Conservation (phyloP, 1,140 invertebrate genomes). For the Philopotamus ludificatus region DNA sequence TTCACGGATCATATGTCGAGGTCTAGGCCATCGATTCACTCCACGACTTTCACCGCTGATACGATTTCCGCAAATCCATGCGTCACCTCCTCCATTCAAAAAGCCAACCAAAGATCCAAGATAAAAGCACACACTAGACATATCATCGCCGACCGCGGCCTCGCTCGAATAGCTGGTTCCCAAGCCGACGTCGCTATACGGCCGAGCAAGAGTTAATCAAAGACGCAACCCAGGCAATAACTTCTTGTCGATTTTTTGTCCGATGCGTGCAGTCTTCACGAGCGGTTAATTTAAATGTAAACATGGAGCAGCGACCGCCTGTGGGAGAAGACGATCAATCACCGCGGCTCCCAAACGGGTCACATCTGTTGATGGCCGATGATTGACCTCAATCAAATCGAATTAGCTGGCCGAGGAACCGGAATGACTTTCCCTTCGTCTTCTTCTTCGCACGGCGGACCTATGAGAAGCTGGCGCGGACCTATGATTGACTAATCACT, state of each 20-base stretch:
- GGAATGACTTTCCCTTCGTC: conserved; percentile 20
- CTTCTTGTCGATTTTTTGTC: not conserved
- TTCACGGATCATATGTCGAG: no score
- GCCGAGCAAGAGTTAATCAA: not conserved
- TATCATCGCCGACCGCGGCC: no score
- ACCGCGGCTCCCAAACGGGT: conserved; percentile 12
- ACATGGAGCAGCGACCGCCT: not conserved
- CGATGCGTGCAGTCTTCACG: not conserved
- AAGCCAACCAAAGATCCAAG: no score
- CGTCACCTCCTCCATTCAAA: no score
- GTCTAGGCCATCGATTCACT: no score
- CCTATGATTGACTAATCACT: not conserved
- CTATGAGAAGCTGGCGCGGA: not conserved
- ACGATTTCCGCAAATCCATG: no score
- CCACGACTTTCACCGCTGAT: no score
- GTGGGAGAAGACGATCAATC: not conserved
- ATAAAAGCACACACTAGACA: no score
- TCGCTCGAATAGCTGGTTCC: no score
- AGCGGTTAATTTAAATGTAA: conserved; percentile 20
- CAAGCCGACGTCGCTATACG: not conserved
- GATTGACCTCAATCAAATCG: conserved; percentile 34
- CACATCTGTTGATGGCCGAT: conserved; percentile 24
- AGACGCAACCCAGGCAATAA: not conserved
- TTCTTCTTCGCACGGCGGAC: not conserved
- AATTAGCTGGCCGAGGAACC: conserved; percentile 24